Percentiles rank a stretch among this genome's conserved stretches.
Conservation (phyloP, 2,888 invertebrate genomes). For the Ichneumoninae sp. region DNA sequence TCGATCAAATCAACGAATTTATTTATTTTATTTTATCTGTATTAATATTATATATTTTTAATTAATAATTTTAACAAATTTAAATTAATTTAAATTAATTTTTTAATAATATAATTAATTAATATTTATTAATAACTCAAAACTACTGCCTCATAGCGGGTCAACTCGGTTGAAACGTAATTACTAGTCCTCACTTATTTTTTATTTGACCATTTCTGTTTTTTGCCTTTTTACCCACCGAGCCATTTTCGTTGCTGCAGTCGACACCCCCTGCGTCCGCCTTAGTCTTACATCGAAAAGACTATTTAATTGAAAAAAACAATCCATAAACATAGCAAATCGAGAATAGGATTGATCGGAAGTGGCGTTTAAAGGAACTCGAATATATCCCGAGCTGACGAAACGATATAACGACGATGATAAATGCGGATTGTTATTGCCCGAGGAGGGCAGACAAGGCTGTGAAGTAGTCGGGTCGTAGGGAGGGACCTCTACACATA, state of each 20-base stretch:
- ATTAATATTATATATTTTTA: not conserved
- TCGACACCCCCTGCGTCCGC: too few species aligned
- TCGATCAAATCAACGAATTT: not conserved
- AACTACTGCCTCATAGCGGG: too few species aligned
- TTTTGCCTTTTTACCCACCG: too few species aligned
- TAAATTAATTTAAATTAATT: too few species aligned
- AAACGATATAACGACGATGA: slow-evolving; percentile 47
- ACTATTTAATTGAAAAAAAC: not conserved
- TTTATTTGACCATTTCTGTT: too few species aligned
- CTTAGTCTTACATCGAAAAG: too few species aligned
- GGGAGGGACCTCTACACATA: slow-evolving; percentile 19
- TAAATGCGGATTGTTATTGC: slow-evolving; percentile 37
- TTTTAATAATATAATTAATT: too few species aligned
- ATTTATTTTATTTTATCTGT: not conserved
- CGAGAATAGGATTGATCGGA: not conserved
- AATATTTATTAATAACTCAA: too few species aligned
- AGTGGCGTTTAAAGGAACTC: not conserved
- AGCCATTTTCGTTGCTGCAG: too few species aligned
- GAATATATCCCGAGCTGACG: not conserved
- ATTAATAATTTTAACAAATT: not conserved
- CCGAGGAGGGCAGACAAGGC: slow-evolving; percentile 32
- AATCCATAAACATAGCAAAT: not conserved
- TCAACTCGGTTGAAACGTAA: too few species aligned
- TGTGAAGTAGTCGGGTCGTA: slow-evolving; percentile 24
- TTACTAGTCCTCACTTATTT: too few species aligned